phyloP scores from a whole-genome alignment of 2,797 vertebrate genomes.

The Lutjanus campechanus region DNA sequence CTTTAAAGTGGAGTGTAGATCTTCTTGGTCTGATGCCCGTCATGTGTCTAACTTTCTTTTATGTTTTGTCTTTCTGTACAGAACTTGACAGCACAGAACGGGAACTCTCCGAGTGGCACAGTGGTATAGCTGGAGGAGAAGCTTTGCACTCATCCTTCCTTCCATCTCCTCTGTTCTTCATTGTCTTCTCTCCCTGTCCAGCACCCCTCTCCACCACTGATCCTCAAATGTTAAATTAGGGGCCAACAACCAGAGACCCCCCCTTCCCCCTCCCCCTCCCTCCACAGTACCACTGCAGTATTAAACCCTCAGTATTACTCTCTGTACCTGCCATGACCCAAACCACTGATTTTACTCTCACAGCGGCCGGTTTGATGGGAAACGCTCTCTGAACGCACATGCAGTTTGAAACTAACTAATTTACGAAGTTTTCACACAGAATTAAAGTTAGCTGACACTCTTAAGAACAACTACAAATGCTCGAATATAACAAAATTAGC shows the following conservation, averaged over 20 bases:
- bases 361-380: constrained; percentile 2
- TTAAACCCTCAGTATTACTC: constrained; percentile 57
- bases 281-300: constrained; percentile 56
- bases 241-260: constrained; percentile 40
- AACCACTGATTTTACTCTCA: constrained; percentile 6
- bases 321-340: constrained; percentile 11
- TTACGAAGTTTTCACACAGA: neutral
- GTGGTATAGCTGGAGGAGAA: constrained; percentile 89
- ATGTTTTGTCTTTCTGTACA: constrained; percentile 60
- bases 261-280: too few relatives aligned
- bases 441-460: neutral
- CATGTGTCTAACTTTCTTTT: constrained; percentile 25
- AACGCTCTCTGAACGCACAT: constrained; percentile 34
- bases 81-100: constrained; percentile 89
- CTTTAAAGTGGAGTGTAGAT: neutral
- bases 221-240: constrained; percentile 21
- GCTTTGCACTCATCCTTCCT: constrained; percentile 63
- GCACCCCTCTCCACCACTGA: neutral
- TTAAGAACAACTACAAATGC: neutral
- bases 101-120: constrained; percentile 92
- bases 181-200: neutral
- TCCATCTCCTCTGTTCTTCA: constrained; percentile 12
- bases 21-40: neutral
- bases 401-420: neutral
- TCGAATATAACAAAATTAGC: neutral